Base-by-base conservation (phyloP, 2,113 vertebrate genomes). In the Cottus gobio region DNA sequence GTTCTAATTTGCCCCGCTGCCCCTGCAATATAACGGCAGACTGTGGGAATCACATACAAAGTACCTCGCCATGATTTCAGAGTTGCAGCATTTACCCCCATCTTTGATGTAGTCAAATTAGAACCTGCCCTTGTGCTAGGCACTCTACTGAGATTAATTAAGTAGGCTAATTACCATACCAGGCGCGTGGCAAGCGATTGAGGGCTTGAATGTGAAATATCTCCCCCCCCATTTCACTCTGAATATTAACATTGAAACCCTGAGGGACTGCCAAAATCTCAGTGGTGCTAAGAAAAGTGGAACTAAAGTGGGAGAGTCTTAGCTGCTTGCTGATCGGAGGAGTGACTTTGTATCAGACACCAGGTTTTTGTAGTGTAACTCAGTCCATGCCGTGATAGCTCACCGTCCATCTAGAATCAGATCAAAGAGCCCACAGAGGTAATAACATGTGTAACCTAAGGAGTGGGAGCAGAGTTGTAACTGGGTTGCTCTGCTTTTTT, bases 131-230 rank as follows among this genome's bases (percentile, higher is more conserved):
- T 86, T 90, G 91, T 90, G 87, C 87, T 82, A 72, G 82, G 81
- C 87, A 78, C 90, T 93, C 90, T 90, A 85, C 88, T 86, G 87
- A 91, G 92, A 93, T 94, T 93, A 93, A 93, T 92, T 91, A 92
- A 90, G 83, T 90, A 87, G 92, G 87, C 87, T 92, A 91, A 93
- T 94, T 93, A 91, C 85, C 91, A 93, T 93, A 90, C 80, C 77
- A 91, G 87, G 85, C 85, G 79, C 84, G 87, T 93, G 90, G 91
- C 92, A 90, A 90, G 89, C 88, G 82, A 88, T 89, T 80, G 90
- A 89, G 85, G 78, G 84, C 87, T 90, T 90, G 91, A 90, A 89
- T 91, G 92, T 92, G 89, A 92, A 90, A 92, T 92, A 79, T 82
- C 86, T 90, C 52, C 52, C n/a, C 90, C 86, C 90, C 90, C 83